phyloP scores from a whole-genome alignment of 2,888 invertebrate species.

The Drosophila macrospina region DNA sequence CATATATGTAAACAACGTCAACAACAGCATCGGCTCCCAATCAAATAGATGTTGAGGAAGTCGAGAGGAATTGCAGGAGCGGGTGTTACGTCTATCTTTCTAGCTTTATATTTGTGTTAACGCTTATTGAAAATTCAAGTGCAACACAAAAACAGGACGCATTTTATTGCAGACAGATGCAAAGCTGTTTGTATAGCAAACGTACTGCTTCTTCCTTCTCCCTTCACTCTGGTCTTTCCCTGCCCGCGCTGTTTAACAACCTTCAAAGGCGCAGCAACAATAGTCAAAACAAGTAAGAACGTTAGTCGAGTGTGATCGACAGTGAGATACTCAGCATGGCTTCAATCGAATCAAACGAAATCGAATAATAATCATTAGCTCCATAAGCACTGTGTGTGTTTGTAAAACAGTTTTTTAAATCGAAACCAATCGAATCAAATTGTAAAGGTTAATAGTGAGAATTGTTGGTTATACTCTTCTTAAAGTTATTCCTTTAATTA shows the following conservation, averaged over 20 bases:
- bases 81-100: conserved; percentile 1
- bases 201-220: neutral
- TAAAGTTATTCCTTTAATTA: too few relatives aligned
- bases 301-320: neutral
- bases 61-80: neutral
- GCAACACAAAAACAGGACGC: conserved; percentile 31
- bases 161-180: conserved; percentile 59
- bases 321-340: neutral
- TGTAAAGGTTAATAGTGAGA: too few relatives aligned
- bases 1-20: conserved; percentile 47
- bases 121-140: conserved; percentile 50
- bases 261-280: too few relatives aligned
- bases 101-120: conserved; percentile 29
- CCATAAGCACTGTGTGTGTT: too few relatives aligned
- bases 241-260: too few relatives aligned
- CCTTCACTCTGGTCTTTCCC: neutral
- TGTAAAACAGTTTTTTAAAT: too few relatives aligned
- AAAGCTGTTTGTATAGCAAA: conserved; percentile 21
- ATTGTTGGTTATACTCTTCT: too few relatives aligned
- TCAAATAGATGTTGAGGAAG: conserved; percentile 38
- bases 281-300: neutral
- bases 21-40: conserved; percentile 38
- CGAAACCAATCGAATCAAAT: too few relatives aligned
- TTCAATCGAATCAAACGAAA: too few relatives aligned
- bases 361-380: too few relatives aligned